These are phyloP conservation scores for Leptinotarsa undecemlineata DNA, from an alignment of 1,140 invertebrate species.

Conservation along the genomic window DNA sequence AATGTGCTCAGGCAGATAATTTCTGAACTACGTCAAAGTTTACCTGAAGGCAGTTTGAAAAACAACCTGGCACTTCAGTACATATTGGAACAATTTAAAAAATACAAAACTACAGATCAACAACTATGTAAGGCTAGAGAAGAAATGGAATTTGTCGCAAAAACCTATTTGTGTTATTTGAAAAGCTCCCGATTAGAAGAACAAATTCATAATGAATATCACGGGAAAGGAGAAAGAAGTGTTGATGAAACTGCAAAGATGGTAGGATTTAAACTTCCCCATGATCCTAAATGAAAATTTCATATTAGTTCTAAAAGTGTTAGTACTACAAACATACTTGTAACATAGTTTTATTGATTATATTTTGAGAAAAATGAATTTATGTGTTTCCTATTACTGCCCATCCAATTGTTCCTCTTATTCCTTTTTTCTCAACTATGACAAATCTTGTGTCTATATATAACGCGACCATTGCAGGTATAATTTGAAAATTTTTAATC, in stretches of 20 bases:
- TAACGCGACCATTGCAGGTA: no score
- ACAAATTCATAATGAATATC: conserved; percentile 72
- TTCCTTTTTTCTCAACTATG: no score
- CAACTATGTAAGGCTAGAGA: conserved; percentile 78
- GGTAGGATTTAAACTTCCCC: conserved; percentile 83
- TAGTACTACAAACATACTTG: no score
- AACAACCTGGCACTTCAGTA: conserved; percentile 67
- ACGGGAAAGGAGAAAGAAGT: conserved; percentile 75
- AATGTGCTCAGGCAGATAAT: conserved; percentile 61
- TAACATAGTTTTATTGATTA: no score
- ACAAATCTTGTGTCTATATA: no score
- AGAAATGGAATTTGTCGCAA: conserved; percentile 70
- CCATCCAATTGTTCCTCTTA: no score
- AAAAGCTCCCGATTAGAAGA: conserved; percentile 67
- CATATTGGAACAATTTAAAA: conserved; percentile 71
- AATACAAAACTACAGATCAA: conserved; percentile 76
- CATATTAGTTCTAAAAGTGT: no score
- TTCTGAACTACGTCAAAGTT: conserved; percentile 63
- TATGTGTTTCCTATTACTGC: no score
- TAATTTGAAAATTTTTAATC: no score
- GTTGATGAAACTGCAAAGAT: conserved; percentile 77
- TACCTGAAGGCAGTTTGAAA: conserved; percentile 58
- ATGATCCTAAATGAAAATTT: conserved; percentile 66
- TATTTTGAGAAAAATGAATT: no score
- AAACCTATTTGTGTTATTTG: conserved; percentile 77